These are phyloP conservation scores for Drosophila subsilvestris DNA, from an alignment of 2,888 invertebrate species.

Conservation along the genomic window DNA sequence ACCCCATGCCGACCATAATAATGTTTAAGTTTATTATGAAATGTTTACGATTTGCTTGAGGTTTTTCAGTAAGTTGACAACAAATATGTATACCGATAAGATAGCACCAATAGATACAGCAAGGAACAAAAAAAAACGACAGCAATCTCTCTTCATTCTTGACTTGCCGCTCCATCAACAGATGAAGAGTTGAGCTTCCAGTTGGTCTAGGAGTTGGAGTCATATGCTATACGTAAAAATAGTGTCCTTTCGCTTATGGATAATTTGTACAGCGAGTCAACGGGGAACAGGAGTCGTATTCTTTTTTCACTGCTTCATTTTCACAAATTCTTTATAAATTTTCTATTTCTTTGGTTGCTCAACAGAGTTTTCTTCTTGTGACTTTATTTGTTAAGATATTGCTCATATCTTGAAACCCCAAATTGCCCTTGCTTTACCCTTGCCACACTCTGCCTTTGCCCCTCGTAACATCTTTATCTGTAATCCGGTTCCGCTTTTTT, in stretches of 20 bases:
- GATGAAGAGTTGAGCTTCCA: constrained; percentile 1
- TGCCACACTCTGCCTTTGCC: neutral
- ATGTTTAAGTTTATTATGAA: constrained; percentile 68
- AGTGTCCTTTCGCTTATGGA: too few relatives aligned
- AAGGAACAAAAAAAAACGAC: constrained; percentile 18
- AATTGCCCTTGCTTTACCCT: neutral
- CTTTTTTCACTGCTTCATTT: too few relatives aligned
- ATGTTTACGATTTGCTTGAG: constrained; percentile 79
- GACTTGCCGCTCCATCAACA: constrained; percentile 2
- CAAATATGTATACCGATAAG: constrained; percentile 72
- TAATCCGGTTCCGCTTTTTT: constrained; percentile 37
- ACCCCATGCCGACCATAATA: constrained; percentile 32
- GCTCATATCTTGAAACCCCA: neutral
- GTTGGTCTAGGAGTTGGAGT: neutral
- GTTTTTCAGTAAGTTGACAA: constrained; percentile 72
- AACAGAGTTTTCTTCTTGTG: neutral
- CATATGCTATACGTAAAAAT: too few relatives aligned
- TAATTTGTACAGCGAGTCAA: too few relatives aligned
- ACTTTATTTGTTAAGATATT: neutral
- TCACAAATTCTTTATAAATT: too few relatives aligned
- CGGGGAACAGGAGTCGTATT: too few relatives aligned
- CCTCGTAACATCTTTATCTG: constrained; percentile 20
- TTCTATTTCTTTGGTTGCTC: neutral
- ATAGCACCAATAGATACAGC: constrained; percentile 50
- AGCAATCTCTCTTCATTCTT: constrained; percentile 21